Evolutionary conservation across 1,140 invertebrate genomes (phyloP), one percentile per base, ranked within the genome.

Genomic region (Drosophila yakuba): DNA sequence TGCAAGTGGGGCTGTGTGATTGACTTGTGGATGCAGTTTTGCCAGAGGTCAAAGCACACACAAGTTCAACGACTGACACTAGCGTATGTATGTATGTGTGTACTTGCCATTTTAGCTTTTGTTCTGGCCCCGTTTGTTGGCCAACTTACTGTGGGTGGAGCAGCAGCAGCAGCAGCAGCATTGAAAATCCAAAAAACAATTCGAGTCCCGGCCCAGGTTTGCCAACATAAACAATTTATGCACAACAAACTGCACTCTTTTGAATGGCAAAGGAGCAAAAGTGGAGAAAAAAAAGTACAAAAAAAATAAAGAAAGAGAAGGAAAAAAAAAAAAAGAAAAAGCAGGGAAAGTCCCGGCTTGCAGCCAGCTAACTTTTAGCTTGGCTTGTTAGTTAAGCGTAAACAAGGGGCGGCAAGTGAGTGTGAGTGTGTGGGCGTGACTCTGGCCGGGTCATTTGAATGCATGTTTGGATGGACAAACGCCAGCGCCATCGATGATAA

Each of bases 141-240:
- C 47, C 47, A 50, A 50, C 48, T 50, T 50, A 25, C 48, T 50
- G 25, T 3, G 1, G 20, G 3, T 17, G 17, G 17, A 17, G 17
- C 17, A 17, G 17, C 17, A 17, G 17, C 17, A 17, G 17, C 17
- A 17, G 66, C 39, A 75, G 47, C 67, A 72, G 44, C 45, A 50
- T 50, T 11, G 39, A 36, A 43, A 52, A 55, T 47, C 66, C 50
- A 47, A 57, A 57, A 63, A 63, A 69, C 67, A 71, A 69, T 69
- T 39, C 48, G n/a, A 32, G 8, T 36, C 43, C 35, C 28, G 20
- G 11, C 6, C 62, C 52, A 35, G 35, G 64, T 14, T 64, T 35
- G 45, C 38, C 60, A 74, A 85, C 78, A 86, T 85, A 68, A 86
- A 86, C 78, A 88, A 86, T 86, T 86, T 88, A 86, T 88, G 82